Percentiles rank a stretch among this genome's conserved stretches.
These are phyloP conservation scores for Aradus depressus DNA, from an alignment of 2,888 invertebrate species.

Conservation along the genomic window DNA sequence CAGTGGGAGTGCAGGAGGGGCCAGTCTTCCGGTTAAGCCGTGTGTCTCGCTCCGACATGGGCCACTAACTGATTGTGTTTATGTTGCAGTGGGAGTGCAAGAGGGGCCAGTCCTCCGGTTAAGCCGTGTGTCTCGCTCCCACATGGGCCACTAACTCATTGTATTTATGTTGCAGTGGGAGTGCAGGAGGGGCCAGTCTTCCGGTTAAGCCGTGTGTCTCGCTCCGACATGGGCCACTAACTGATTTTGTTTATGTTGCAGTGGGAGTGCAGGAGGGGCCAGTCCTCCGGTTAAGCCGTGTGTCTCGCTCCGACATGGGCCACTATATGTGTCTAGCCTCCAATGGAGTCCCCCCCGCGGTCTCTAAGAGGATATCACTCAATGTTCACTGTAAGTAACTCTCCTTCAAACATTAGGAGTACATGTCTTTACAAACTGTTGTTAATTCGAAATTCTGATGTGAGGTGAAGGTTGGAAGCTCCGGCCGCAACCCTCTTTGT, in stretches of 20 bases:
- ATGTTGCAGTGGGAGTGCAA: constrained; percentile 46
- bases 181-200: constrained; percentile 65
- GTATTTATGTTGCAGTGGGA: constrained; percentile 40
- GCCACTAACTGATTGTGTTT: constrained; percentile 58
- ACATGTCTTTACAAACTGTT: too few relatives aligned
- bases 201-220: constrained; percentile 64
- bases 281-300: constrained; percentile 61
- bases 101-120: constrained; percentile 66
- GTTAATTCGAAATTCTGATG: too few relatives aligned
- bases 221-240: constrained; percentile 86
- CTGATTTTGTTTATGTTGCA: constrained; percentile 41
- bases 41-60: constrained; percentile 80
- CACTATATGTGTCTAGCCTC: constrained; percentile 82
- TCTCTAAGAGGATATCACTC: constrained; percentile 77
- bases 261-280: constrained; percentile 58
- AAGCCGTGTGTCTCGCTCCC: constrained; percentile 69
- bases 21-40: constrained; percentile 64
- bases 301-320: constrained; percentile 81
- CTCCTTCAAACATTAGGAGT: too few relatives aligned
- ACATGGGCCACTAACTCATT: constrained; percentile 89
- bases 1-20: constrained; percentile 56
- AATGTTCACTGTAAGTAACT: constrained; percentile 84
- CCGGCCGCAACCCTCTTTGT: too few relatives aligned
- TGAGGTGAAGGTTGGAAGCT: too few relatives aligned
- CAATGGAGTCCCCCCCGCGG: constrained; percentile 76